phyloP scores from a whole-genome alignment of 2,888 invertebrate genomes.

The Cephus sareptanus region DNA sequence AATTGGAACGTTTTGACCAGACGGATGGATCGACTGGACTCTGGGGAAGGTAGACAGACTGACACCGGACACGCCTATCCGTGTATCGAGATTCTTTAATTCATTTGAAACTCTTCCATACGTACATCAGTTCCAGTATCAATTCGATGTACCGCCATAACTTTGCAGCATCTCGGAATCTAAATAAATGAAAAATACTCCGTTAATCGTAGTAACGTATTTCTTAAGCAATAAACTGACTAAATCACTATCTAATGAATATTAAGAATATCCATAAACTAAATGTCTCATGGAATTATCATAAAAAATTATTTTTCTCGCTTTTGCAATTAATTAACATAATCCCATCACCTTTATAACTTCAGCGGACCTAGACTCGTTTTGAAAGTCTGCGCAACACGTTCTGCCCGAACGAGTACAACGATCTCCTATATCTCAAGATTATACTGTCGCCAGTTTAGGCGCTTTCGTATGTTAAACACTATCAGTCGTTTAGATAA shows the following conservation, averaged over 20 bases:
- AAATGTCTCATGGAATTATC: neutral
- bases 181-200: neutral
- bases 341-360: neutral
- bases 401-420: neutral
- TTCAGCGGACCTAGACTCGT: neutral
- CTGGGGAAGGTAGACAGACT: neutral
- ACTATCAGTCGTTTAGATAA: neutral
- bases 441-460: conserved; percentile 1
- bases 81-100: neutral
- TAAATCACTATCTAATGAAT: neutral
- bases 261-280: neutral
- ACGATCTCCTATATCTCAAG: neutral
- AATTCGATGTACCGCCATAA: neutral
- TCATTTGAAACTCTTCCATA: neutral
- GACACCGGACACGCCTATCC: neutral
- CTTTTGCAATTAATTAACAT: neutral
- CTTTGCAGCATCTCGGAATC: neutral
- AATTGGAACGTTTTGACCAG: conserved; percentile 47
- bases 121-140: neutral
- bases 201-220: neutral
- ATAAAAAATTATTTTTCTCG: neutral
- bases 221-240: neutral
- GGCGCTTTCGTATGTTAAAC: conserved; percentile 1
- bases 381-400: neutral
- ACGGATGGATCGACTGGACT: conserved; percentile 18